These are phyloP conservation scores for Chaetogeoica ovagalla DNA, from an alignment of 2,888 invertebrate species.

Conservation along the genomic window DNA sequence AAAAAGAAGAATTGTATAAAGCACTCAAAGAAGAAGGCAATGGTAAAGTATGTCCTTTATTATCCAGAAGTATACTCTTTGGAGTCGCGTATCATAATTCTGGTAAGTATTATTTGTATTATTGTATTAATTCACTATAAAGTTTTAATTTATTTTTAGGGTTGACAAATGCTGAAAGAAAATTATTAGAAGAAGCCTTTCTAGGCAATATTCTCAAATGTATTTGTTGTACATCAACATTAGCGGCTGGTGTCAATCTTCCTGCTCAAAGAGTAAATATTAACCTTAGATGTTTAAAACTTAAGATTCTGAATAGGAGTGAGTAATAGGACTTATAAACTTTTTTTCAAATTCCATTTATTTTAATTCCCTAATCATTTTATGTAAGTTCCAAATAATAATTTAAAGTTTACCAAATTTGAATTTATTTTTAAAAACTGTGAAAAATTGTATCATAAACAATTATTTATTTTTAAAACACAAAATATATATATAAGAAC, in stretches of 20 bases:
- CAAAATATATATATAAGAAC: not conserved
- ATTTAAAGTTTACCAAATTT: no score
- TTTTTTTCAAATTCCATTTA: no score
- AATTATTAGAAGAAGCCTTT: constrained; percentile 81
- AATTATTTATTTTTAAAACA: not conserved
- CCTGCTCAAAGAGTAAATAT: constrained; percentile 77
- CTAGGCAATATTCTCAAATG: constrained; percentile 81
- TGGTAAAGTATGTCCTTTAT: constrained; percentile 68
- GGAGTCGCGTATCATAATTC: constrained; percentile 95
- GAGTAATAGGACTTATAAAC: no score
- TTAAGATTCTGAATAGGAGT: not conserved
- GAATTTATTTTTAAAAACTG: no score
- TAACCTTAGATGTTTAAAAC: not conserved
- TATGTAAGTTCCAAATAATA: no score
- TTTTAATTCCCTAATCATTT: no score
- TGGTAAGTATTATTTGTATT: constrained; percentile 58
- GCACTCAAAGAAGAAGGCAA: constrained; percentile 71
- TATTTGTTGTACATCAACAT: constrained; percentile 91
- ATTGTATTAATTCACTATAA: not conserved
- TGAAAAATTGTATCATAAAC: no score
- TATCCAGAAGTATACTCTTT: constrained; percentile 71
- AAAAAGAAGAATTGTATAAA: constrained; percentile 67
- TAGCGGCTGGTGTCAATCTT: constrained; percentile 97
- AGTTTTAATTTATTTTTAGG: constrained; percentile 60
- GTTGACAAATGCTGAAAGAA: constrained; percentile 83